Conservation (phyloP, 2,888 invertebrate genomes). For the Leucophora obtusa region DNA sequence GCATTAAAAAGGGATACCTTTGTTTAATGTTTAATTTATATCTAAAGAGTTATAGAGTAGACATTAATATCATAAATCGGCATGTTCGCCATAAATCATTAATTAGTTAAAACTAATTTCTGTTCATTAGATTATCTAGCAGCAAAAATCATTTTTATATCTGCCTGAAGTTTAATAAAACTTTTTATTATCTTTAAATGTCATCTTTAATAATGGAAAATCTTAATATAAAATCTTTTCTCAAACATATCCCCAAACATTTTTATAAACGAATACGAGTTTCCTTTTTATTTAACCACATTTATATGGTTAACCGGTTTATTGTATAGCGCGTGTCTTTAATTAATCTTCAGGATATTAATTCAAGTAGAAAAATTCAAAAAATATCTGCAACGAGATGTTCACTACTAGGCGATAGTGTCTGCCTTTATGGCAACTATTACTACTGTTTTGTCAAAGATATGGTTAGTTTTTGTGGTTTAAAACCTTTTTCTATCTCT, state of each 20-base stretch:
- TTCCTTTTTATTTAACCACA: not conserved
- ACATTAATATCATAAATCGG: not conserved
- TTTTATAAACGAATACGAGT: not conserved
- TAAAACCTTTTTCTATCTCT: constrained; percentile 23
- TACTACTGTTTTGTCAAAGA: constrained; percentile 35
- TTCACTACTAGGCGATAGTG: not conserved
- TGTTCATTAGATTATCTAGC: constrained; percentile 12
- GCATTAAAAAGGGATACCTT: not conserved
- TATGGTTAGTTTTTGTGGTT: constrained; percentile 11
- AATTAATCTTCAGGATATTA: constrained; percentile 70
- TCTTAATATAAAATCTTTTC: constrained; percentile 50
- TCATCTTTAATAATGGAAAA: constrained; percentile 42
- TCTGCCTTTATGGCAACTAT: constrained; percentile 3
- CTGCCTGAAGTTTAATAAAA: not conserved
- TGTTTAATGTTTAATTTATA: not conserved
- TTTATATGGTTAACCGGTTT: constrained; percentile 39
- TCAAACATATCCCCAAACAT: constrained; percentile 13
- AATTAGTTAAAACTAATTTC: constrained; percentile 9
- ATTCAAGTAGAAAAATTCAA: constrained; percentile 38
- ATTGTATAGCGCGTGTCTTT: constrained; percentile 70
- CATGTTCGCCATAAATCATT: constrained; percentile 10
- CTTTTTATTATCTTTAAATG: constrained; percentile 24
- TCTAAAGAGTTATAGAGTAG: not conserved
- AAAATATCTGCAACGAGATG: constrained; percentile 13
- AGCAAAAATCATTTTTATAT: not conserved